Evolutionary conservation across 2,888 invertebrate genomes (phyloP).

Genomic region (Drosophila mimetica): DNA sequence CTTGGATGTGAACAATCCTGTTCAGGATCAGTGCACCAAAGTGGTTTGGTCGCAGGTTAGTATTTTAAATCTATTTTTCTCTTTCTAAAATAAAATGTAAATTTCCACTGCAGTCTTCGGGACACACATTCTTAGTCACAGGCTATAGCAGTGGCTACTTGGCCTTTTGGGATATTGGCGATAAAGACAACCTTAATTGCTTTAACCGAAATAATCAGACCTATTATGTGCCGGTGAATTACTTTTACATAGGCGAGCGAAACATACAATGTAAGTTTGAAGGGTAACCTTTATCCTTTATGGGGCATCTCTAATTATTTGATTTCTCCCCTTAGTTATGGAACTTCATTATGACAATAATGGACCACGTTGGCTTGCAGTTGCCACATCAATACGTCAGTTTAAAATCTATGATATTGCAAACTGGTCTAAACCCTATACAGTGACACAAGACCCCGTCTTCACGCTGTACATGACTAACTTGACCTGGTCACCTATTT

Average conservation of each 20-base stretch:
- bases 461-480: slow-evolving; percentile 58
- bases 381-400: slow-evolving; percentile 59
- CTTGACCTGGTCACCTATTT: slow-evolving; percentile 80
- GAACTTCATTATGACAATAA: slow-evolving; percentile 81
- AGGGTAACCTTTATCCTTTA: too few species aligned
- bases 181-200: slow-evolving; percentile 79
- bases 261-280: slow-evolving; percentile 85
- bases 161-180: slow-evolving; percentile 87
- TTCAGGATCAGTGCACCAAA: slow-evolving; percentile 58
- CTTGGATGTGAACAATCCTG: slow-evolving; percentile 58
- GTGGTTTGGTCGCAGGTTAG: slow-evolving; percentile 83
- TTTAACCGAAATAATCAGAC: slow-evolving; percentile 74
- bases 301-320: neutral
- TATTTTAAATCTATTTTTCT: neutral
- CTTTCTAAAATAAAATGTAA: neutral
- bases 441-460: slow-evolving; percentile 57
- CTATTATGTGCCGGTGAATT: slow-evolving; percentile 85
- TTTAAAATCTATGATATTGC: slow-evolving; percentile 75
- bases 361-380: slow-evolving; percentile 81
- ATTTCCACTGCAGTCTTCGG: slow-evolving; percentile 51
- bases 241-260: slow-evolving; percentile 86
- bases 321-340: slow-evolving; percentile 60
- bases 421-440: slow-evolving; percentile 66
- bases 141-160: slow-evolving; percentile 88
- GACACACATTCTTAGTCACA: slow-evolving; percentile 86